phyloP scores from a whole-genome alignment of 2,797 vertebrate species.

The Eurystomus glaucurus region DNA sequence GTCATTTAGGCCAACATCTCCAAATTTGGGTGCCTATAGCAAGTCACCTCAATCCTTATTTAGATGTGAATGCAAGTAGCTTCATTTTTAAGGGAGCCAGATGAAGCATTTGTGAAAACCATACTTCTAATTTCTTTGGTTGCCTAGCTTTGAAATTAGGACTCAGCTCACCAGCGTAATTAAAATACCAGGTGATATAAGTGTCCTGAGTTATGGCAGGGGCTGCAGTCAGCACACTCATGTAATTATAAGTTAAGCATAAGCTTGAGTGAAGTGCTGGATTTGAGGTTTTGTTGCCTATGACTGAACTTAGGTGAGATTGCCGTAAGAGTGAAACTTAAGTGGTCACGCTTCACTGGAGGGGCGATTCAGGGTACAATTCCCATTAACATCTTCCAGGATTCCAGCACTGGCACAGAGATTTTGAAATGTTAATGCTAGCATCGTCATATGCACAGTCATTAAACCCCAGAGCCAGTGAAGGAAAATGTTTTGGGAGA shows the following conservation, averaged over 20 bases:
- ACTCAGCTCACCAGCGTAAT: accelerated
- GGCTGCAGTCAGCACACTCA: neutral
- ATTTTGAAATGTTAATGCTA: neutral
- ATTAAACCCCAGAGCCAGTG: neutral
- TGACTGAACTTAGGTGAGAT: neutral
- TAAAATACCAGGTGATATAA: neutral
- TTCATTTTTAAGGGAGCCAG: neutral
- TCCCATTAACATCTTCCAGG: neutral
- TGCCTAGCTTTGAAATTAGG: neutral
- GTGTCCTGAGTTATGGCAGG: neutral
- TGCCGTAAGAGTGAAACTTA: neutral
- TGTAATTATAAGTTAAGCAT: neutral
- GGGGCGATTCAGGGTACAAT: neutral
- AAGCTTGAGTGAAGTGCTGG: neutral
- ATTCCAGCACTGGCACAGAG: neutral
- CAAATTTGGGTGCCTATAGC: neutral
- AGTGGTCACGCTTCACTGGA: neutral
- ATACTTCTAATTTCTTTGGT: neutral
- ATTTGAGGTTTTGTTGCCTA: neutral
- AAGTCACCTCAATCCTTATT: neutral
- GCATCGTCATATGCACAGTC: accelerated
- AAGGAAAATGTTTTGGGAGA: neutral
- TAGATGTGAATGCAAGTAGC: neutral
- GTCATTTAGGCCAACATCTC: constrained; percentile 13
- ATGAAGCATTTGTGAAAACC: neutral